A percentile compares a stretch with the other conserved stretches of the same genome.
Conservation (phyloP, 2,113 vertebrate species). For the Alethe castanea region DNA sequence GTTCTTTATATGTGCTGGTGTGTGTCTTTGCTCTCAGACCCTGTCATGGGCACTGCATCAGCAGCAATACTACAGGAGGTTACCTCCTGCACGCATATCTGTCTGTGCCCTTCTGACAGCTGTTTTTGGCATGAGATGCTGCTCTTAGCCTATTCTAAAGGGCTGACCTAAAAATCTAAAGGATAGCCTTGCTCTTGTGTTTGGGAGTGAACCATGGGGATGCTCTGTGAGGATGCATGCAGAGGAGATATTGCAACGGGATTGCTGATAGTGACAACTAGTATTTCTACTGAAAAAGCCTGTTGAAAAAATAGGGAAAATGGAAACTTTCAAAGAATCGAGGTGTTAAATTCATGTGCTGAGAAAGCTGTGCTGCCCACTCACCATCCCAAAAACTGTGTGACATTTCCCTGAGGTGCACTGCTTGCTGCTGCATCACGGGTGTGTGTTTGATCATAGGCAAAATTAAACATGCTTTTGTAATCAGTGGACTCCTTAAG, state of each 20-base stretch:
- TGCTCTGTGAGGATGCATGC: not conserved
- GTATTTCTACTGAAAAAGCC: not conserved
- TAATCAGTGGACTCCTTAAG: not conserved
- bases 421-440: not conserved
- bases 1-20: not conserved
- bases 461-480: not conserved
- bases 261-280: not conserved
- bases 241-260: not conserved
- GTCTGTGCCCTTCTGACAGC: not conserved
- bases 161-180: not conserved
- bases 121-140: not conserved
- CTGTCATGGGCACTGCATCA: not conserved
- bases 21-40: not conserved
- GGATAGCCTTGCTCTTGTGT: not conserved
- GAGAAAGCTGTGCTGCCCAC: not conserved
- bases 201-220: not conserved
- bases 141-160: not conserved
- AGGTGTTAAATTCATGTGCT: constrained; percentile 3
- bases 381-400: not conserved
- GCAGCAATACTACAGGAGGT: not conserved
- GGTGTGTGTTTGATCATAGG: not conserved
- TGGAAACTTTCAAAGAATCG: not conserved
- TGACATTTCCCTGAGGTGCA: not conserved
- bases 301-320: not conserved
- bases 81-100: fast-evolving